Evolutionary conservation across 2,113 vertebrate genomes (phyloP).

Genomic region (Nyctereutes procyonoides): DNA sequence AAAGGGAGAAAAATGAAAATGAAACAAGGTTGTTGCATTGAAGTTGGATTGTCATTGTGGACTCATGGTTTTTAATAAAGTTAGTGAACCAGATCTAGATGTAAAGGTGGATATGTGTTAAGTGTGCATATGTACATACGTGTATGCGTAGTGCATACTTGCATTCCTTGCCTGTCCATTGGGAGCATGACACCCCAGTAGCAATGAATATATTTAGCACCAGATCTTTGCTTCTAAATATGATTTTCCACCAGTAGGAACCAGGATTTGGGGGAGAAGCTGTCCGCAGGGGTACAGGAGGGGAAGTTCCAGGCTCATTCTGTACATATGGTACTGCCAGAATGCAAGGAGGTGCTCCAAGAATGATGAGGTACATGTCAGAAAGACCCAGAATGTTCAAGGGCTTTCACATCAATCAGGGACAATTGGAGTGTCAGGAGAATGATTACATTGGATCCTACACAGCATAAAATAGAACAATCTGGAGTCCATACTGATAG

Average conservation of each 20-base stretch:
- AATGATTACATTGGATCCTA: not conserved
- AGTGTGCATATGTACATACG: rapidly evolving
- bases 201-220: not conserved
- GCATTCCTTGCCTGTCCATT: too few relatives aligned
- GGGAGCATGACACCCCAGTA: not conserved
- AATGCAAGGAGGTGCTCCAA: not conserved
- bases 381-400: not conserved
- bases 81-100: not conserved
- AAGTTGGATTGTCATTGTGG: not conserved
- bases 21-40: too few relatives aligned
- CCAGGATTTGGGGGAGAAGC: not conserved
- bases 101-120: not conserved
- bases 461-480: not conserved
- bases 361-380: not conserved
- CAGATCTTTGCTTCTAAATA: too few relatives aligned
- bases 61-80: not conserved
- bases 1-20: not conserved
- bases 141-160: not conserved
- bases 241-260: not conserved
- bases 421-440: not conserved
- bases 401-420: not conserved
- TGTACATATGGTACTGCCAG: not conserved
- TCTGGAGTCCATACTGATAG: not conserved
- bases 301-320: not conserved
- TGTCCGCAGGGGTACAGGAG: not conserved